These are phyloP conservation scores for Phoxinus phoxinus DNA, from an alignment of 2,113 vertebrate genomes.

Conservation along the genomic window DNA sequence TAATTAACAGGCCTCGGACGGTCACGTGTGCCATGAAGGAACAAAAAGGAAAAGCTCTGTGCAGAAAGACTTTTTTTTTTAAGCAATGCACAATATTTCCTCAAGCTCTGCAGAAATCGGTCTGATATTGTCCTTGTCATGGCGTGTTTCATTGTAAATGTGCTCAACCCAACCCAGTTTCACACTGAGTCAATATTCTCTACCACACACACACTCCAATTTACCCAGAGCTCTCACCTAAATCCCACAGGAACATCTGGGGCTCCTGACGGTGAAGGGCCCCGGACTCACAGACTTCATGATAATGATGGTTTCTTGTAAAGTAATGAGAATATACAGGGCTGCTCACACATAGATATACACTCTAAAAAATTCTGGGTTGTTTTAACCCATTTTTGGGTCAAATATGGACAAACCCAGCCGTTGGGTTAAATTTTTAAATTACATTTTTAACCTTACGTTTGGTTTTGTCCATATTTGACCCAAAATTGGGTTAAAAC, in stretches of 20 bases:
- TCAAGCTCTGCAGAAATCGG: constrained; percentile 9
- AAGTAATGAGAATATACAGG: not conserved
- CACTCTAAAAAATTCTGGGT: too few species aligned
- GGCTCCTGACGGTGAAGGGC: not conserved
- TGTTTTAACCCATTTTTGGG: too few species aligned
- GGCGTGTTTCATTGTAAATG: not conserved
- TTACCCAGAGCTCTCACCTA: not conserved
- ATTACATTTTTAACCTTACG: too few species aligned
- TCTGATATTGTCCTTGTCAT: constrained; percentile 41
- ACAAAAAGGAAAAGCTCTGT: not conserved
- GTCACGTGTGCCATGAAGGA: constrained; percentile 21
- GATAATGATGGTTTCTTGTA: not conserved
- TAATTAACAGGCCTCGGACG: constrained; percentile 16
- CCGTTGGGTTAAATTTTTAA: too few species aligned
- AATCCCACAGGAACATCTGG: not conserved
- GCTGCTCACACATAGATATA: not conserved
- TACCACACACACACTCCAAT: constrained; percentile 28
- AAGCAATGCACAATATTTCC: not conserved
- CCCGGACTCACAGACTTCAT: not conserved
- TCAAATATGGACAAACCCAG: too few species aligned
- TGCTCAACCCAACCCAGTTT: constrained; percentile 43
- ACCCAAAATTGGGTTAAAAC: too few species aligned
- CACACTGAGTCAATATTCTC: constrained; percentile 44
- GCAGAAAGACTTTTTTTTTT: not conserved
- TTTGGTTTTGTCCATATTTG: too few species aligned